Conservation (phyloP, 2,113 vertebrate species). For the Forbesichthys papilliferus region DNA sequence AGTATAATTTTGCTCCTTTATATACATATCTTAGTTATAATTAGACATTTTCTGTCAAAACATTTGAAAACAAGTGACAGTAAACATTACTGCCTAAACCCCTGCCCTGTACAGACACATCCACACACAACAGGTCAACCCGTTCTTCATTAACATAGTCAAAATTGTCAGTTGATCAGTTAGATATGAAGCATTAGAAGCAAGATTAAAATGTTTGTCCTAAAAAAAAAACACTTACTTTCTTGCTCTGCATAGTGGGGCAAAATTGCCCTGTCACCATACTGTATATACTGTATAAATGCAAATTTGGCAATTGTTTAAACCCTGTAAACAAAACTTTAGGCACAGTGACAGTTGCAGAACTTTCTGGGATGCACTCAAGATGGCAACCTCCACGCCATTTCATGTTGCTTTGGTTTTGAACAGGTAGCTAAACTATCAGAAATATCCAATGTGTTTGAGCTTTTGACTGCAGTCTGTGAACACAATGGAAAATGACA, state of each 20-base stretch:
- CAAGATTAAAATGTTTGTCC: neutral
- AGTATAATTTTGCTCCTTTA: constrained; percentile 79
- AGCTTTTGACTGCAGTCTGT: constrained; percentile 30
- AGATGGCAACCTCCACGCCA: constrained; percentile 32
- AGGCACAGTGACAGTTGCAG: constrained; percentile 54
- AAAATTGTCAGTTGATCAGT: constrained; percentile 18
- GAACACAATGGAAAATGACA: constrained; percentile 8
- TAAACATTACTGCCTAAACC: constrained; percentile 28
- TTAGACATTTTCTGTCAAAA: constrained; percentile 65
- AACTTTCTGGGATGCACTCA: constrained; percentile 46
- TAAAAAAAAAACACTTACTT: neutral
- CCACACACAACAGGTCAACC: constrained; percentile 18
- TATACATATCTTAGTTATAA: constrained; percentile 80
- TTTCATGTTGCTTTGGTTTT: constrained; percentile 52
- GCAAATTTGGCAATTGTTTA: constrained; percentile 54
- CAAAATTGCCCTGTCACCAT: no score
- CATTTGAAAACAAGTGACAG: constrained; percentile 75
- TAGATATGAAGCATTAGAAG: neutral
- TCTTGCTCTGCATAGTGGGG: constrained; percentile 22
- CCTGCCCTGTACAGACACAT: constrained; percentile 25
- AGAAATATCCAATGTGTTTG: constrained; percentile 19
- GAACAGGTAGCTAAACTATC: constrained; percentile 21
- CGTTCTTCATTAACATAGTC: constrained; percentile 18
- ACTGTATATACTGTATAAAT: neutral
- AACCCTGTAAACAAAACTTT: constrained; percentile 57